Evolutionary conservation across 1,140 invertebrate species (phyloP), one percentile per base, ranked within the genome.

Genomic region (Meloidogyne chitwoodi): DNA sequence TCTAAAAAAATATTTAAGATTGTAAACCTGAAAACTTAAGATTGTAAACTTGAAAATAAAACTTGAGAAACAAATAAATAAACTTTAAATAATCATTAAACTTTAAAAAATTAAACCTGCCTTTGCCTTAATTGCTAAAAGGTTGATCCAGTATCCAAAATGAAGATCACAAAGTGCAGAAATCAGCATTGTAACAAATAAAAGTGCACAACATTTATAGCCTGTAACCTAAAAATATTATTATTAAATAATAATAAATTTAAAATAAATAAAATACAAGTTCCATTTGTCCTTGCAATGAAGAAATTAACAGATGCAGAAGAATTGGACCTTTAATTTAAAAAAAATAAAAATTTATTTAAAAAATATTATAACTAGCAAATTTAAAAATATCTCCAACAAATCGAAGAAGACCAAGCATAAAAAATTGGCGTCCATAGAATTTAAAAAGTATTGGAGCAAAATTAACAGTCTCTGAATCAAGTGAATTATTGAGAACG

Each of bases 371-470:
- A 31, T 73, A 29, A 73, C 71, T 64, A 34, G 92, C 91, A 90
- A 98, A 98, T 22, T 91, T 92, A 44, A 92, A 89, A 76, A 90
- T 89, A 88, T 98, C 95, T 3, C 92, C 91, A 4, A 93, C 84
- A 31, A 99, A 89, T 88, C 94, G 94, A 3, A 97, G 86, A 76
- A 96, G 86, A 34, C 95, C 96, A 84, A 97, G 91, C 22, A 91
- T 90, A 84, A 95, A 94, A 89, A 96, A 98, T 85, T 94, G 91
- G 74, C 91, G 85, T 27, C 93, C 94, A 88, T 94, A 98, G 81
- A 92, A 92, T 74, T 89, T 90, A 84, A 94, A 91, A n/a, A 0
- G 92, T 91, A 77, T 89, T 90, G 0, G 95, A 5, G 48, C 4
- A 56, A 56, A 56, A 22, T 19, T 56, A 16, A n/a, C 4, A 56